These are phyloP conservation scores for Pantherophis alleghaniensis DNA, from an alignment of 2,797 vertebrate species.

Conservation along the genomic window DNA sequence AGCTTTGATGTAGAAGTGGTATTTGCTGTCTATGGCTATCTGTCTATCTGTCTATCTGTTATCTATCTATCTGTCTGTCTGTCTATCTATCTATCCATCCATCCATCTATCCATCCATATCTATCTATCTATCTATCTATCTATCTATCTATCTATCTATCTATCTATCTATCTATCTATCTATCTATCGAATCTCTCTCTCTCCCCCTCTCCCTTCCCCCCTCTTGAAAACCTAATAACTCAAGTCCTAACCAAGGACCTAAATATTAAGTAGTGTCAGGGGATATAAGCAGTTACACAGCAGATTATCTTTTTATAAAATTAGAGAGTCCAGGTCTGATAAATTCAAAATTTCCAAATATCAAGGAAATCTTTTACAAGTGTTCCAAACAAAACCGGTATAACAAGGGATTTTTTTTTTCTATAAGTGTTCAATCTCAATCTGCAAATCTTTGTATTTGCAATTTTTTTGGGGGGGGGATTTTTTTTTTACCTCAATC, in stretches of 20 bases:
- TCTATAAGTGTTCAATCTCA: neutral
- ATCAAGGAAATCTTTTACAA: neutral
- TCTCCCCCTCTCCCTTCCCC: too few species aligned
- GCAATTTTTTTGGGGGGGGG: neutral
- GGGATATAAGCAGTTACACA: neutral
- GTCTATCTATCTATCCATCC: rapidly evolving
- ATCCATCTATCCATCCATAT: too few species aligned
- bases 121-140: too few species aligned
- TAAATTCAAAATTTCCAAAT: neutral
- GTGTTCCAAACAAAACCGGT: neutral
- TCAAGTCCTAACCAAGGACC: neutral
- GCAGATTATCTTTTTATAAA: neutral
- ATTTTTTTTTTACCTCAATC: neutral
- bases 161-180: neutral
- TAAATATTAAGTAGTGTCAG: neutral
- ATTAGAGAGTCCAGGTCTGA: neutral
- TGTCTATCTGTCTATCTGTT: too few species aligned
- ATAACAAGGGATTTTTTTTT: neutral
- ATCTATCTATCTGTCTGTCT: neutral
- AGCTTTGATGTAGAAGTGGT: neutral
- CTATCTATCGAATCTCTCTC: too few species aligned
- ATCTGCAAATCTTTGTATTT: neutral
- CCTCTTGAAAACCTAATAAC: neutral
- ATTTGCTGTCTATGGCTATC: neutral
- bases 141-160: too few species aligned